Evolutionary conservation across 2,113 vertebrate genomes (phyloP).

Genomic region (Pterocles burchelli): DNA sequence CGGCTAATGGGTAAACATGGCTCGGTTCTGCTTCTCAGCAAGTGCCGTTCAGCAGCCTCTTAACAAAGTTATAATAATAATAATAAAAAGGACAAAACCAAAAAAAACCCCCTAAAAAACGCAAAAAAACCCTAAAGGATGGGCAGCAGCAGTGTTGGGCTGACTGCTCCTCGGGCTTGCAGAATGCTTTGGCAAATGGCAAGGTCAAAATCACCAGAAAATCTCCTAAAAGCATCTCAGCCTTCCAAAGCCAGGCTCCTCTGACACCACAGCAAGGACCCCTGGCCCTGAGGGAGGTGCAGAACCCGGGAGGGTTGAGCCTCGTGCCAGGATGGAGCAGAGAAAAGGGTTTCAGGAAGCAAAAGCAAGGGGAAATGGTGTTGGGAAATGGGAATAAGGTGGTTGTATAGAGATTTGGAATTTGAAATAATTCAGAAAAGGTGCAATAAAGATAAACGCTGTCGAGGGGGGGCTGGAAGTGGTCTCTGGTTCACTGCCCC

Average conservation of each 20-base stretch:
- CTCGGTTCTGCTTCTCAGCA: conserved; percentile 4
- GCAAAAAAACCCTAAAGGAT: no score
- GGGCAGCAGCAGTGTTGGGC: neutral
- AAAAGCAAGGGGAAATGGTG: neutral
- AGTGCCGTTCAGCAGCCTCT: neutral
- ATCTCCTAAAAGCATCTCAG: conserved; percentile 42
- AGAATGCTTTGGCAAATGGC: conserved; percentile 12
- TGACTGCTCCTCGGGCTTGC: conserved; percentile 14
- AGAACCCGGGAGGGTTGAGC: neutral
- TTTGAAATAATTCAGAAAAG: conserved; percentile 56
- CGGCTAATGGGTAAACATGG: neutral
- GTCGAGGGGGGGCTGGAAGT: no score
- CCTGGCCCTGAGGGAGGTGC: neutral
- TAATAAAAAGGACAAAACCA: neutral
- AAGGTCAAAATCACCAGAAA: conserved; percentile 30
- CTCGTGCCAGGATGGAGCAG: conserved; percentile 35
- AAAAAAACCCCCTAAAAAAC: no score
- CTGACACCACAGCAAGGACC: neutral
- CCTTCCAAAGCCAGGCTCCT: conserved; percentile 40
- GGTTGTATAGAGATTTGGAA: conserved; percentile 55
- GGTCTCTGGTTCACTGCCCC: no score
- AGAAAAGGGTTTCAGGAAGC: conserved; percentile 39
- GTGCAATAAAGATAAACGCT: conserved; percentile 29
- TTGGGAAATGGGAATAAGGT: conserved; percentile 56
- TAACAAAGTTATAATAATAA: neutral